phyloP scores from a whole-genome alignment of 35 echinoderm and acorn worm genomes.

The Strongylocentrotus purpuratus region DNA sequence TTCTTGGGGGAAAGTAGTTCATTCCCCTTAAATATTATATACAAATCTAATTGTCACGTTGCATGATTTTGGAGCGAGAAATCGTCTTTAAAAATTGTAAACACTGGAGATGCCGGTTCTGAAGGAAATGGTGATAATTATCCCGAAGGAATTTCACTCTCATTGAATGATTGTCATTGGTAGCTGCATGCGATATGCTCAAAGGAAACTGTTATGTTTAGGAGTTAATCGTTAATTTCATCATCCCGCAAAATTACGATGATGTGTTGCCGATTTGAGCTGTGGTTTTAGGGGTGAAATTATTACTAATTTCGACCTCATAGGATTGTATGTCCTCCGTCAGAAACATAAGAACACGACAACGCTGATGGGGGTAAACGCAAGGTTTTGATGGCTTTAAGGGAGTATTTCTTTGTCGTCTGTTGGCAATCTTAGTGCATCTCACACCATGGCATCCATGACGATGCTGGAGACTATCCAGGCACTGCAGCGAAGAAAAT shows the following conservation, averaged over 20 bases:
- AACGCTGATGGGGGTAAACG: not conserved
- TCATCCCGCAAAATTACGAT: not conserved
- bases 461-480: constrained; percentile 4
- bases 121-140: too few species aligned
- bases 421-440: not conserved
- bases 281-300: not conserved
- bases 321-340: not conserved
- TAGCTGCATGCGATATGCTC: too few species aligned
- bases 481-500: not conserved
- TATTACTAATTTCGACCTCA: not conserved
- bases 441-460: not conserved
- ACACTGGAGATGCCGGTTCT: too few species aligned
- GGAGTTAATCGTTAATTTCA: not conserved
- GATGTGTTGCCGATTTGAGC: not conserved
- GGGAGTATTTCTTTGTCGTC: not conserved
- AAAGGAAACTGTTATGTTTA: too few species aligned
- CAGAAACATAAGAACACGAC: not conserved
- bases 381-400: not conserved
- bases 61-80: too few species aligned
- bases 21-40: too few species aligned
- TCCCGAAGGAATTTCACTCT: too few species aligned
- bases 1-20: too few species aligned
- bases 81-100: too few species aligned
- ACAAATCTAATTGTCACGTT: too few species aligned
- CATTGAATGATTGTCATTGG: too few species aligned